phyloP scores from a whole-genome alignment of 2,888 invertebrate species.

The Papilio protenor region DNA sequence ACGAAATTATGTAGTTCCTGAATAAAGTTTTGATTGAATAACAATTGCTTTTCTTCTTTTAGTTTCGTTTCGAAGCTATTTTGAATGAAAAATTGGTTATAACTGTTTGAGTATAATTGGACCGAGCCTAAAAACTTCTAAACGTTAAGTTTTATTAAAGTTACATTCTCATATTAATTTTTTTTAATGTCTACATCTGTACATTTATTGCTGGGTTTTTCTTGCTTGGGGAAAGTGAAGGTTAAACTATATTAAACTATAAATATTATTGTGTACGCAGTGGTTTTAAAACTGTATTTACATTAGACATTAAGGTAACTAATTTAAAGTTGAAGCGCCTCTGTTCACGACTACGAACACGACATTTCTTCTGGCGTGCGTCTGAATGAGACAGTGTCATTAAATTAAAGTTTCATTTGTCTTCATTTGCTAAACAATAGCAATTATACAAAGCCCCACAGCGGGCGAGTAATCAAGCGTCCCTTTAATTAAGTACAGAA shows the following conservation, averaged over 20 bases:
- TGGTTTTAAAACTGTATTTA: not conserved
- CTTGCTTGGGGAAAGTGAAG: not conserved
- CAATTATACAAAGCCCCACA: slow-evolving; percentile 84
- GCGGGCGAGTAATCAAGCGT: slow-evolving; percentile 84
- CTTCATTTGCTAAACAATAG: slow-evolving; percentile 85
- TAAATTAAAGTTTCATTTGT: slow-evolving; percentile 85
- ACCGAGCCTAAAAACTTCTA: not conserved
- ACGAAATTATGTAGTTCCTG: slow-evolving; percentile 18
- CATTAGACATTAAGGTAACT: slow-evolving; percentile 53
- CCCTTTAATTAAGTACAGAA: slow-evolving; percentile 85
- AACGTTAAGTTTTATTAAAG: not conserved
- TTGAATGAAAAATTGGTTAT: slow-evolving; percentile 9
- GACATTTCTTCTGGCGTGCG: slow-evolving; percentile 71
- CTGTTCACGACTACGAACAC: slow-evolving; percentile 57
- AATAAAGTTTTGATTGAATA: slow-evolving; percentile 32
- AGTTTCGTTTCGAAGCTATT: slow-evolving; percentile 3
- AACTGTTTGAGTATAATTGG: not conserved
- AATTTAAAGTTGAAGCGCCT: slow-evolving; percentile 69
- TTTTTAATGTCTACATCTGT: not conserved
- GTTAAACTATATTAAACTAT: not conserved
- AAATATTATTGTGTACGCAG: not conserved
- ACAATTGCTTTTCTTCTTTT: slow-evolving; percentile 17
- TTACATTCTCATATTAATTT: no score
- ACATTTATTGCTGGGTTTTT: not conserved
- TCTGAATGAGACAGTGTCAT: slow-evolving; percentile 82